Base-by-base conservation (phyloP, 2,113 vertebrate genomes). In the Thunnus maccoyii region DNA sequence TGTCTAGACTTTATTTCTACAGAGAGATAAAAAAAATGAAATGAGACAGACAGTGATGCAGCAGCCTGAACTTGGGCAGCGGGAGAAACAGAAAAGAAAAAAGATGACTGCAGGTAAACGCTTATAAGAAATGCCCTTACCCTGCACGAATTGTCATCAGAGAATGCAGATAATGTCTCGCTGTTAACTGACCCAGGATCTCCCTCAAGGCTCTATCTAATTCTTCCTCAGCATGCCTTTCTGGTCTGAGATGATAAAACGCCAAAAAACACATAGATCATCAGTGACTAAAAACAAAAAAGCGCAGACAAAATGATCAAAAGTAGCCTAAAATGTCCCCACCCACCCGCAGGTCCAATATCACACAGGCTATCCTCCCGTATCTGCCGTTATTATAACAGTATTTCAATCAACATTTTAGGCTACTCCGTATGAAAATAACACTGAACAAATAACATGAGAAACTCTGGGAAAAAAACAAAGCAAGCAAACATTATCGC, bases 121-220 rank as follows among this genome's bases (percentile, higher is more conserved):
- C 92, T 91, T 76, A 92, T 89, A 89, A 94, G 84, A 94, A 90
- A 91, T 86, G 83, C 92, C 96, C 95, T 99, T 98, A 99, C 97
- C 97, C 97, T 94, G 96, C 93, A 91, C 96, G 94, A 91, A 97
- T 95, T 95, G 97, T 96, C 96, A 97, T 93, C 92, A 98, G 95
- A 87, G 97, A 96, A 95, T 97, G 97, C 92, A 98, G 96, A 93
- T 97, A 97, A 95, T 97, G 97, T 92, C 97, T 96, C 92, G 97
- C 96, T 85, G 96, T 97, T 92, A 98, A 94, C 94, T 97, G 97
- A 93, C 96, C 96, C 96, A 97, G 95, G 93, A 97, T 96, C 95
- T 96, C 96, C 94, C 97, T 97, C 94, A 97, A 97, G 95, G 96
- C 96, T 97, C 97, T 96, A 96, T 96, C 96, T 95, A 99, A 97